Percentiles rank a stretch among this genome's conserved stretches.
phyloP scores from a whole-genome alignment of 2,888 invertebrate species.

The Sisyra terminalis region DNA sequence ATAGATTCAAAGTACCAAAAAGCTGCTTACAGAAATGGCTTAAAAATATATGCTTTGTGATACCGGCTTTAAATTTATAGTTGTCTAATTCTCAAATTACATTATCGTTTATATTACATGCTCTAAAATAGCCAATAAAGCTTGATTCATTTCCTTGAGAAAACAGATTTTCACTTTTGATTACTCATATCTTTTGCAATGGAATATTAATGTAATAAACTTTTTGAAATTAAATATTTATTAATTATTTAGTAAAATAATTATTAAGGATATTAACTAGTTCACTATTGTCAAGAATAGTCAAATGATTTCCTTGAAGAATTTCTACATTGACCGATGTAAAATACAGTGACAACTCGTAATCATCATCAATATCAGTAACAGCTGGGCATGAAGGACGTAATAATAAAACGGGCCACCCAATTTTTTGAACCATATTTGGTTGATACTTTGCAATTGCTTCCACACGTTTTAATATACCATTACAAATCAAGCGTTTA shows the following conservation, averaged over 20 bases:
- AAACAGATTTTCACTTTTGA: no score
- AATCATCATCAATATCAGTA: conserved; percentile 18
- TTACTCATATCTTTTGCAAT: background rate
- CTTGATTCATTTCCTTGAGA: no score
- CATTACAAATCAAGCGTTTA: conserved; percentile 24
- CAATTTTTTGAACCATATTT: conserved; percentile 19
- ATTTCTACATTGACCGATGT: conserved; percentile 14
- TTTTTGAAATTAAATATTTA: no score
- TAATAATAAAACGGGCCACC: conserved; percentile 40
- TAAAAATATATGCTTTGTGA: no score
- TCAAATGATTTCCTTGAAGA: background rate
- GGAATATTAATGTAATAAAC: background rate
- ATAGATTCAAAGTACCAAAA: no score
- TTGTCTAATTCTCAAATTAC: no score
- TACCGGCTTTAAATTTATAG: no score
- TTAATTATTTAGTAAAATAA: background rate
- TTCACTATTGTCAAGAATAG: background rate
- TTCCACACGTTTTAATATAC: conserved; percentile 36
- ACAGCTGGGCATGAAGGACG: conserved; percentile 42
- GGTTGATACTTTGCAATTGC: conserved; percentile 30
- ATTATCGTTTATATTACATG: no score
- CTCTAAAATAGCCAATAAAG: no score
- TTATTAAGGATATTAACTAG: background rate
- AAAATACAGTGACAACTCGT: background rate
- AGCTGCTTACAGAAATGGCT: no score